Evolutionary conservation across 1,140 invertebrate species (phyloP).

Genomic region (Diorhabda carinulata): DNA sequence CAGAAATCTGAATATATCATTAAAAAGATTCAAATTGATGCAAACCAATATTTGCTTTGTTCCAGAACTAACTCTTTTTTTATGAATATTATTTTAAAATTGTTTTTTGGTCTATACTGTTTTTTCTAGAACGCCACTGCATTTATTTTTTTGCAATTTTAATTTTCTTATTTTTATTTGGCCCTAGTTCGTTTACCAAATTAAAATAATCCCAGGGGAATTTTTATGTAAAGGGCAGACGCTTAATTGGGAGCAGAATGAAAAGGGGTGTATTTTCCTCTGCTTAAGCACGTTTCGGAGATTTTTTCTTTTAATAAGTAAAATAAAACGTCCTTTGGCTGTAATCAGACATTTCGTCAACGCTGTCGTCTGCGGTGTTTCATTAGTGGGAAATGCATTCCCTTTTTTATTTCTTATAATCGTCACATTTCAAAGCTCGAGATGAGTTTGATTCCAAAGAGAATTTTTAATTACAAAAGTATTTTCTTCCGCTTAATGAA

Average conservation of each 20-base stretch:
- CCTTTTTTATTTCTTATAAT: slow-evolving; percentile 1
- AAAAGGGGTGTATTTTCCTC: slow-evolving; percentile 2
- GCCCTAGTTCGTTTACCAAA: slow-evolving; percentile 3
- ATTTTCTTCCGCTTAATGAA: too few species aligned
- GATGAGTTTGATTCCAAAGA: neutral
- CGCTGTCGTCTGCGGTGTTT: neutral
- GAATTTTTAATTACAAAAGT: neutral
- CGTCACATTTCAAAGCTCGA: neutral
- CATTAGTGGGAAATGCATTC: slow-evolving; percentile 2
- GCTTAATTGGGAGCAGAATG: slow-evolving; percentile 1
- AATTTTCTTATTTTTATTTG: slow-evolving; percentile 10
- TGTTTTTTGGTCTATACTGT: too few species aligned
- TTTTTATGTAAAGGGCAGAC: neutral
- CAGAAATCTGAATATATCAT: too few species aligned
- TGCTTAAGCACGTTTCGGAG: neutral
- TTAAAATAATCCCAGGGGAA: slow-evolving; percentile 11
- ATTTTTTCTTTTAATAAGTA: slow-evolving; percentile 3
- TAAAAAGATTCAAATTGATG: too few species aligned
- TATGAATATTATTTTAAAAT: too few species aligned
- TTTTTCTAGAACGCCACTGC: neutral
- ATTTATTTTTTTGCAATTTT: neutral
- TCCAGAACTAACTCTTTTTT: too few species aligned
- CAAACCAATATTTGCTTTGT: too few species aligned
- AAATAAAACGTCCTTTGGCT: slow-evolving; percentile 2
- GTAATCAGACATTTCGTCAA: slow-evolving; percentile 2